Evolutionary conservation across 2,113 vertebrate genomes (phyloP).

Genomic region (Indicator maculatus): DNA sequence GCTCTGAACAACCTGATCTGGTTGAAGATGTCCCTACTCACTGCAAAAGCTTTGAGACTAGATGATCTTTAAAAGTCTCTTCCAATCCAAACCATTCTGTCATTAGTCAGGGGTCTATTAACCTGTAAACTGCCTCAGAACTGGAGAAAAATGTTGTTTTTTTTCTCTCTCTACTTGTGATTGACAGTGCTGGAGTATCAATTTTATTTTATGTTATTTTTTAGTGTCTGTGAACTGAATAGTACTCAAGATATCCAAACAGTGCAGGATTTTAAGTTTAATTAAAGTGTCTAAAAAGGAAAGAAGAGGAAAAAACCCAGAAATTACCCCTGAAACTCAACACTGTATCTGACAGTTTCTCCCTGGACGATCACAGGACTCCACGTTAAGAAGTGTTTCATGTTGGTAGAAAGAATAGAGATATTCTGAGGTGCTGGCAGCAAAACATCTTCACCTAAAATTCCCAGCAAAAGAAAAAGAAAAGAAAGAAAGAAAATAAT

Average conservation of each 20-base stretch:
- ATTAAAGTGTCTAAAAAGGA: background rate
- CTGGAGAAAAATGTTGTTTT: background rate
- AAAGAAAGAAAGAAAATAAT: background rate
- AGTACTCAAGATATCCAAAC: background rate
- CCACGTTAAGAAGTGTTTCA: constrained; percentile 80
- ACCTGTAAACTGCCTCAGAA: background rate
- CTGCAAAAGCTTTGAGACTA: too few relatives aligned
- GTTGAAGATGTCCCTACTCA: too few relatives aligned
- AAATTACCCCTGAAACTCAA: constrained; percentile 80
- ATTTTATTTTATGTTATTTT: background rate
- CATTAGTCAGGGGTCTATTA: background rate
- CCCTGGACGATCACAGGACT: constrained; percentile 58
- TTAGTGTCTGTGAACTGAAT: background rate
- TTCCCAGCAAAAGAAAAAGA: background rate
- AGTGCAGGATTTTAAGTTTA: background rate
- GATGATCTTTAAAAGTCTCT: too few relatives aligned
- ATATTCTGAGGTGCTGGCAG: constrained; percentile 75
- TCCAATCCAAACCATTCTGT: too few relatives aligned
- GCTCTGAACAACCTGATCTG: too few relatives aligned
- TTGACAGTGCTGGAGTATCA: background rate
- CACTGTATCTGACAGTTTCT: constrained; percentile 71
- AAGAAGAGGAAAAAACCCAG: background rate
- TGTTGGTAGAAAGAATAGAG: constrained; percentile 77
- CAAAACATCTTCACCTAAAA: constrained; percentile 34
- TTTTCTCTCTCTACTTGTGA: background rate